Evolutionary conservation across 2,888 invertebrate genomes (phyloP).

Genomic region (Sphecodes monilicornis): DNA sequence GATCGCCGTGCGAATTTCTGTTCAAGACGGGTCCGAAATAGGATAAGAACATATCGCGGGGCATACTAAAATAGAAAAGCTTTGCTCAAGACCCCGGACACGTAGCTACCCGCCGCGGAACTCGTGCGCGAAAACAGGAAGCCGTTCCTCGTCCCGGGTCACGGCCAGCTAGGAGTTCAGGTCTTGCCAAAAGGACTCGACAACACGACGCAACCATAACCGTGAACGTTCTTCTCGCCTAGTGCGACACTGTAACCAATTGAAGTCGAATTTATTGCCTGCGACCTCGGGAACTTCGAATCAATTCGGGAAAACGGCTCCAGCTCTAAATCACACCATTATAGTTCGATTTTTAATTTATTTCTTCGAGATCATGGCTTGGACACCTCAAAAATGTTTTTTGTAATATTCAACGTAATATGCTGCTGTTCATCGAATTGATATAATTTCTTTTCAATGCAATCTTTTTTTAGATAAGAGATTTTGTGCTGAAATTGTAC

Average conservation of each 20-base stretch:
- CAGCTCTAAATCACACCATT: background rate
- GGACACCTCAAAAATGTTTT: background rate
- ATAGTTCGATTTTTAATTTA: background rate
- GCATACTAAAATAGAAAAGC: conserved; percentile 59
- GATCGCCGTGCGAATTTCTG: conserved; percentile 29
- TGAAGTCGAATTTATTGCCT: background rate
- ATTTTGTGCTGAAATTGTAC: too few species aligned
- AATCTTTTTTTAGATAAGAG: too few species aligned
- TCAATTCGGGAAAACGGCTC: background rate
- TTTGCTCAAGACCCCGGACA: conserved; percentile 30
- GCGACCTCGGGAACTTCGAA: background rate
- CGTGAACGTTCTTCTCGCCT: background rate
- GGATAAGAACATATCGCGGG: conserved; percentile 43
- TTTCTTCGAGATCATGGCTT: background rate
- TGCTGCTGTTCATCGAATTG: background rate
- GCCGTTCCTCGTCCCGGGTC: conserved; percentile 47
- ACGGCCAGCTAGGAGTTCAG: conserved; percentile 19
- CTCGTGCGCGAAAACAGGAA: conserved; percentile 59
- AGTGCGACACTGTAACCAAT: background rate
- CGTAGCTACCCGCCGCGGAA: conserved; percentile 36
- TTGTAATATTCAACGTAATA: background rate
- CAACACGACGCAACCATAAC: background rate
- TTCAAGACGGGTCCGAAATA: conserved; percentile 35
- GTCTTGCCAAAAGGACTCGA: conserved; percentile 34
- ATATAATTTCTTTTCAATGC: too few species aligned